Base-by-base conservation (phyloP, 2,797 vertebrate species). In the Peromyscus attwateri region DNA sequence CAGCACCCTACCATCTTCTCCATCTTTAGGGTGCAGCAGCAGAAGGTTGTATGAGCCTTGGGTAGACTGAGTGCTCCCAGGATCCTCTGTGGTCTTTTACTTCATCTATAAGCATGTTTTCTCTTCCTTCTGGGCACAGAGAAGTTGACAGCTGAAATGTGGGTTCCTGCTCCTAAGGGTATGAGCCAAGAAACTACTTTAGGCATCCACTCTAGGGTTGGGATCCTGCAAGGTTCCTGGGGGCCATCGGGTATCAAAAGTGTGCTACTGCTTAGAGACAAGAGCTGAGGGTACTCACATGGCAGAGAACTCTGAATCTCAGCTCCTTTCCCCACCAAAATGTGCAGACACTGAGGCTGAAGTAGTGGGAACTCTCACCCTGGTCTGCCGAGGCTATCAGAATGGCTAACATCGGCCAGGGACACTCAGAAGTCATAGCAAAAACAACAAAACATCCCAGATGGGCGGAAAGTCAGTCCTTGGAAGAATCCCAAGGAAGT, bases 391-490 rank as follows among this genome's bases (percentile, higher is more conserved):
- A 46, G 40, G 55, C 64, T 84, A 52, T 96, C 43, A 66, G 52
- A 85, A 81, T 31, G 37, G 55, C 82, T 87, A 76, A 11, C 46
- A 3, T 89, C 92, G 95, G 85, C 37, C 79, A 93, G 89, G 55
- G 76, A 80, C 34, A 37, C 83, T 95, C 46, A 25, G 88, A n/a
- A 94, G 85, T 96, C 83, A 75, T 40, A 93, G 89, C 90, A 84
- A 68, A 31, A 13, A 60, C 80, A 87, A 55, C 43, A 19, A 31
- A 37, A 29, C 25, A 40, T 40, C 82, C 95, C 94, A 91, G 91
- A 68, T n/a, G 55, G 76, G 60, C 75, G 87, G 66, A 81, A 91
- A 92, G 83, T 83, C 87, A 84, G 27, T 89, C 77, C 92, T 90
- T 49, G 77, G 77, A 87, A 81, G 94, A 95, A 70, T 83, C 79